Evolutionary conservation across 2,113 vertebrate genomes (phyloP).

Genomic region (Hystrix cristata): DNA sequence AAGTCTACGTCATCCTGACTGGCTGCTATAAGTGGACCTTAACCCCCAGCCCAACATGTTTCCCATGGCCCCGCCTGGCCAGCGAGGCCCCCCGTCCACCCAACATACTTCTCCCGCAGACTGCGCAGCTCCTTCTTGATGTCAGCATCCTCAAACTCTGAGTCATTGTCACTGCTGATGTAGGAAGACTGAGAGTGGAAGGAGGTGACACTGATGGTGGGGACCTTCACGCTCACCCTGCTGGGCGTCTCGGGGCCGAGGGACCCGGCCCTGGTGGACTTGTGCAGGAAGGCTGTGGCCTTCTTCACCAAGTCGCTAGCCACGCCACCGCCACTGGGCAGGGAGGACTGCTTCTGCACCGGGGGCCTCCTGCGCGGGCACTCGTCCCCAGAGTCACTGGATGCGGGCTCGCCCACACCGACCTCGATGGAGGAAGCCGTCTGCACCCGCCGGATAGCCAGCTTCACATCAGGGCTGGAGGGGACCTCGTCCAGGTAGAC

Average conservation of each 20-base stretch:
- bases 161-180: slow-evolving; percentile 98
- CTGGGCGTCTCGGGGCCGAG: slow-evolving; percentile 92
- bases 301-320: slow-evolving; percentile 95
- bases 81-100: slow-evolving; percentile 51
- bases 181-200: slow-evolving; percentile 94
- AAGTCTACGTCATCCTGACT: not conserved
- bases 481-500: slow-evolving; percentile 95
- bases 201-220: slow-evolving; percentile 91
- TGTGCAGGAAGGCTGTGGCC: slow-evolving; percentile 93
- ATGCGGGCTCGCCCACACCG: slow-evolving; percentile 88
- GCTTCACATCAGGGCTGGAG: slow-evolving; percentile 88
- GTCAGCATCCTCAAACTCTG: slow-evolving; percentile 96
- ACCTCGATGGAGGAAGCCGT: slow-evolving; percentile 91
- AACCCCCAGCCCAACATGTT: not conserved
- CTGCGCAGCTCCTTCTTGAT: slow-evolving; percentile 96
- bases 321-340: slow-evolving; percentile 88
- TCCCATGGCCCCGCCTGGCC: not conserved
- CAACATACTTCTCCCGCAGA: slow-evolving; percentile 95
- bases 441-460: slow-evolving; percentile 89
- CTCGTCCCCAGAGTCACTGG: slow-evolving; percentile 96
- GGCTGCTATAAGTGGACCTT: not conserved
- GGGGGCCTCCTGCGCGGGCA: slow-evolving; percentile 87
- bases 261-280: slow-evolving; percentile 91
- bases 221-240: slow-evolving; percentile 88
- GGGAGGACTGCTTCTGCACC: slow-evolving; percentile 84